These are phyloP conservation scores for Knipowitschia caucasica DNA, from an alignment of 2,797 vertebrate genomes.

Conservation along the genomic window DNA sequence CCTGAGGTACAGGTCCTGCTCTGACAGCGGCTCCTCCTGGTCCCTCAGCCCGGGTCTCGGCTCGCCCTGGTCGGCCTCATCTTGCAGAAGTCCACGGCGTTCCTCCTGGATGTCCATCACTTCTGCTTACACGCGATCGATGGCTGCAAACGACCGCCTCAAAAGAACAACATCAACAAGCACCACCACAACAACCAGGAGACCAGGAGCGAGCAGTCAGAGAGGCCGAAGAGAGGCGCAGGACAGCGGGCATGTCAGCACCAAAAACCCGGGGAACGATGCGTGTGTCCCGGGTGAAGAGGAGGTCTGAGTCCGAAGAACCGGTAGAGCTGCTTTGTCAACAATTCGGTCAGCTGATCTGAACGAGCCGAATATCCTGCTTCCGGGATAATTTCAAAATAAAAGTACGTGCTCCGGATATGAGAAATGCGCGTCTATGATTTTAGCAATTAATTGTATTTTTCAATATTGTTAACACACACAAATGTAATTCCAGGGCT, in stretches of 20 bases:
- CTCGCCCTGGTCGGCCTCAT: slow-evolving; percentile 35
- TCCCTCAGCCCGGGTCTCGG: slow-evolving; percentile 22
- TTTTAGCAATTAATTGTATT: no score
- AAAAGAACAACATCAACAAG: no score
- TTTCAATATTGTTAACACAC: no score
- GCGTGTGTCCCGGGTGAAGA: background rate
- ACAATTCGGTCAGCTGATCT: slow-evolving; percentile 67
- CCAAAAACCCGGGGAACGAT: fast-evolving
- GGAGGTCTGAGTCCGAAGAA: slow-evolving; percentile 4
- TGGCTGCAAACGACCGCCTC: background rate
- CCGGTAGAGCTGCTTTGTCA: slow-evolving; percentile 34
- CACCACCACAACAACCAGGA: background rate
- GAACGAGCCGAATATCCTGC: slow-evolving; percentile 23
- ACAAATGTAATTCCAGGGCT: no score
- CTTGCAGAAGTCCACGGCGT: slow-evolving; percentile 66
- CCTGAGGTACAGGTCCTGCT: slow-evolving; percentile 72
- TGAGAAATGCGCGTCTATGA: no score
- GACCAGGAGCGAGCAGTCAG: background rate
- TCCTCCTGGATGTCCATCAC: slow-evolving; percentile 63
- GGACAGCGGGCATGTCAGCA: background rate
- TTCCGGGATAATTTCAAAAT: slow-evolving; percentile 53
- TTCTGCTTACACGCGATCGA: no score
- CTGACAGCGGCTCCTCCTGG: slow-evolving; percentile 42
- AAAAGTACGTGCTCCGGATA: no score
- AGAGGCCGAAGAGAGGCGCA: background rate